phyloP scores from a whole-genome alignment of 2,888 invertebrate genomes.

The Eupithecia exiguata region DNA sequence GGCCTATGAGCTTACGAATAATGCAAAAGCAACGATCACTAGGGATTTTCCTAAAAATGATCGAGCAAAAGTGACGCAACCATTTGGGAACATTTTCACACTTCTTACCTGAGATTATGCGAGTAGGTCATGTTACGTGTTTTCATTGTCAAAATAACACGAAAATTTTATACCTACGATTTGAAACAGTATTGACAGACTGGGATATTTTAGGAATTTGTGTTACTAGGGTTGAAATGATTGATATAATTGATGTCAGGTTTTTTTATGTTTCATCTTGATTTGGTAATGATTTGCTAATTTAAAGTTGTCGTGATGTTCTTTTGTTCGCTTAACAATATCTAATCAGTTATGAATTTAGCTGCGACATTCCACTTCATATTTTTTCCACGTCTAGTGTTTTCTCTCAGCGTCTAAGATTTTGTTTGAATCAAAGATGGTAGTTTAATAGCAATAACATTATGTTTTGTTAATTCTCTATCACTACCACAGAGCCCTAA shows the following conservation, averaged over 20 bases:
- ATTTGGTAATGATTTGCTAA: too few relatives aligned
- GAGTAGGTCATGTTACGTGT: slow-evolving; percentile 21
- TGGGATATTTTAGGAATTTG: background rate
- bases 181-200: background rate
- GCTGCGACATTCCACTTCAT: background rate
- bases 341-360: too few relatives aligned
- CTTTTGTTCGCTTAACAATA: too few relatives aligned
- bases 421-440: background rate
- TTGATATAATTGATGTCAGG: background rate
- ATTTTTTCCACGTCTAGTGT: background rate
- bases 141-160: background rate
- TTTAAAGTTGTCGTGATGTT: too few relatives aligned
- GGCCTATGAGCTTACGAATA: slow-evolving; percentile 28
- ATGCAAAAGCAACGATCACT: slow-evolving; percentile 37
- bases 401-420: background rate
- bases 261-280: too few relatives aligned
- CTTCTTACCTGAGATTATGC: slow-evolving; percentile 28
- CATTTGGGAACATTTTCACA: slow-evolving; percentile 40
- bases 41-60: slow-evolving; percentile 41
- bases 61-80: slow-evolving; percentile 31
- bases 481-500: background rate
- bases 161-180: background rate
- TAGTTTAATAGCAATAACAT: too few relatives aligned
- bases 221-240: background rate
- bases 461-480: background rate